Conservation (phyloP, 2,797 vertebrate genomes). For the Lophotriccus pileatus region DNA sequence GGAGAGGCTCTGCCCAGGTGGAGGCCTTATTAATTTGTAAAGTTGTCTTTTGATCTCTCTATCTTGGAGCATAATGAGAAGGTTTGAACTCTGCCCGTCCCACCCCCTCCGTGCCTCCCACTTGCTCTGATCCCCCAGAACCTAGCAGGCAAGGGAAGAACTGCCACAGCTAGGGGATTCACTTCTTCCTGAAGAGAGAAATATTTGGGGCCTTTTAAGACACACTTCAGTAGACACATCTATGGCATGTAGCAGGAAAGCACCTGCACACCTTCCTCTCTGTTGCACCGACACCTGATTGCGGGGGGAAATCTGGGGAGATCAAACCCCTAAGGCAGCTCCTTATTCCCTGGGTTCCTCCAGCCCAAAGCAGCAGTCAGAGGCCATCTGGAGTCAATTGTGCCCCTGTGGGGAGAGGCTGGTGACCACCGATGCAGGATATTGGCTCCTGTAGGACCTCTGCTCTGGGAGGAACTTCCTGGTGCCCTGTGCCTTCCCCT, state of each 20-base stretch:
- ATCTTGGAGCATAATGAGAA: constrained; percentile 18
- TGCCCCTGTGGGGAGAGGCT: neutral
- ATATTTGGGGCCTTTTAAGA: neutral
- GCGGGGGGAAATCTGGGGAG: neutral
- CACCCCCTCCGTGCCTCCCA: neutral
- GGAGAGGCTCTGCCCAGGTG: constrained; percentile 29
- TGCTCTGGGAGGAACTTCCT: neutral
- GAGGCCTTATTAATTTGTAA: constrained; percentile 1
- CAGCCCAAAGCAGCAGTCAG: neutral
- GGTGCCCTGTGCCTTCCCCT: neutral
- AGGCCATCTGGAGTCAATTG: neutral
- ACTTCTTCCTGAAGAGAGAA: neutral
- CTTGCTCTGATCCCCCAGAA: neutral
- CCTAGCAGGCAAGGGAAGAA: neutral
- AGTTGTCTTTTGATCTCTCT: constrained; percentile 53
- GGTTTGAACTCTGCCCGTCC: neutral
- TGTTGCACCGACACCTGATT: neutral
- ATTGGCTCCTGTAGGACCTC: neutral
- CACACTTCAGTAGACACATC: neutral
- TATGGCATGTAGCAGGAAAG: neutral
- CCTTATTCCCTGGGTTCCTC: neutral
- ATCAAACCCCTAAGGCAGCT: neutral
- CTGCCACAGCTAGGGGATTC: neutral
- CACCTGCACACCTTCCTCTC: neutral
- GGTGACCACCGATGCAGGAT: neutral